Evolutionary conservation across 2,888 invertebrate species (phyloP), one percentile per base, ranked within the genome.

Genomic region (Nemapogon koenigi): DNA sequence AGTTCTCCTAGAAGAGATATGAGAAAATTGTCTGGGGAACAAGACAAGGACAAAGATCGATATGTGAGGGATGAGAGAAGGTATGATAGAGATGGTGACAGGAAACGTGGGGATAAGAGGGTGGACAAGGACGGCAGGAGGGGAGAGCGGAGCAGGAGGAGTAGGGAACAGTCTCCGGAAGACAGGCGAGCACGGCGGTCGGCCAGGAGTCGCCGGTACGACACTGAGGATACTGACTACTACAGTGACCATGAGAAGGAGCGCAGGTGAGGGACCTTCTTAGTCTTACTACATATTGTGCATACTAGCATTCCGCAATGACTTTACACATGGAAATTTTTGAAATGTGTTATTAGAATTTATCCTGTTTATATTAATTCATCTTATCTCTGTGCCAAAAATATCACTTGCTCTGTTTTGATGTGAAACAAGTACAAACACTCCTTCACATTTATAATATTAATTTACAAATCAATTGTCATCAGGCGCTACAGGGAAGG

Each of bases 191-290:
- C 29, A 29, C 13, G 7, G 29, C 3, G 14, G 29, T 15, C 8
- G 11, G 3, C 8, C 13, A 8, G 17, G 31, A n/a, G 10, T 6
- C 10, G 6, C 6, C 2, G 81, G 38, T 86, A 86, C 57, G 87
- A 88, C 45, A 81, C 83, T 1, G 87, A 88, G 40, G 87, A 86
- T 49, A 83, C 84, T 2, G 85, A 86, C 57, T 86, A 84, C 60
- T 86, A 83, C 57, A 87, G 87, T 50, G 87, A 88, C 57, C 76
- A 82, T 41, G 85, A 86, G 45, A 70, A 79, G 42, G 81, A 81
- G 27, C 72, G 76, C 46, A 70, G 81, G 79, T 78, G 35, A 48
- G 48, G 11, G 14, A 1, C 16, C 26, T 3, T 17, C 16, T 4
- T 19, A 7, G 8, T n/a, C 6, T 22, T 22, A 8, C 10, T 10